Conservation (phyloP, 2,888 invertebrate genomes). For the Venustoraphidia nigricollis region DNA sequence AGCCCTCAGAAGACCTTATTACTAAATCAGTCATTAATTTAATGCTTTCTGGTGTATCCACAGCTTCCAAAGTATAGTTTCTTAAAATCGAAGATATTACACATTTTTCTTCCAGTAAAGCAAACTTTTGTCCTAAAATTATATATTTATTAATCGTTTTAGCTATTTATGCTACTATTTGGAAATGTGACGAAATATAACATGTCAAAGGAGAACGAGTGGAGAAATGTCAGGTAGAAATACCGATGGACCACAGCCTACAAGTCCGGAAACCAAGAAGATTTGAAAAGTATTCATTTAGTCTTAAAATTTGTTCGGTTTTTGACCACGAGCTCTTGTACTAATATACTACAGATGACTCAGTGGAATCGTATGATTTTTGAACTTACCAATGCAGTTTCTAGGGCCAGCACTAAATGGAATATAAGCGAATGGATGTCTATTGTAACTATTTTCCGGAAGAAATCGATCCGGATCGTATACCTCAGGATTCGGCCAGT, state of each 20-base stretch:
- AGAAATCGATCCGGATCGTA: slow-evolving; percentile 45
- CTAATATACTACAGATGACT: not conserved
- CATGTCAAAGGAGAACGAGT: too few relatives aligned
- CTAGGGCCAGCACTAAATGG: slow-evolving; percentile 46
- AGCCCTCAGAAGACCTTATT: too few relatives aligned
- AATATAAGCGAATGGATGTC: slow-evolving; percentile 41
- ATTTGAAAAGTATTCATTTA: too few relatives aligned
- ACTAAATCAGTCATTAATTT: too few relatives aligned
- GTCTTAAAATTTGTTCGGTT: too few relatives aligned
- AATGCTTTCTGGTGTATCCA: slow-evolving; percentile 33
- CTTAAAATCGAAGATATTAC: slow-evolving; percentile 39
- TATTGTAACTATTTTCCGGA: slow-evolving; percentile 29
- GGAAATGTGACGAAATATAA: too few relatives aligned
- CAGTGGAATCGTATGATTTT: slow-evolving; percentile 11
- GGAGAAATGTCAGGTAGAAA: too few relatives aligned
- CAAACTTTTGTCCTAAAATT: slow-evolving; percentile 40
- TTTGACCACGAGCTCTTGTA: too few relatives aligned
- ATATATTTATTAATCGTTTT: slow-evolving; percentile 13
- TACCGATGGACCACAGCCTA: too few relatives aligned
- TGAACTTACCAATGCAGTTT: slow-evolving; percentile 39
- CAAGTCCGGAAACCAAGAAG: too few relatives aligned
- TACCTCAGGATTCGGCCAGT: slow-evolving; percentile 39
- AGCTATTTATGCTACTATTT: too few relatives aligned
- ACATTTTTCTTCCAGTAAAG: slow-evolving; percentile 38
- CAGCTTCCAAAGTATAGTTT: slow-evolving; percentile 35